A percentile compares a stretch with the other conserved stretches of the same genome.
phyloP scores from a whole-genome alignment of 2,113 vertebrate genomes.

The Sphaerodactylus townsendi region DNA sequence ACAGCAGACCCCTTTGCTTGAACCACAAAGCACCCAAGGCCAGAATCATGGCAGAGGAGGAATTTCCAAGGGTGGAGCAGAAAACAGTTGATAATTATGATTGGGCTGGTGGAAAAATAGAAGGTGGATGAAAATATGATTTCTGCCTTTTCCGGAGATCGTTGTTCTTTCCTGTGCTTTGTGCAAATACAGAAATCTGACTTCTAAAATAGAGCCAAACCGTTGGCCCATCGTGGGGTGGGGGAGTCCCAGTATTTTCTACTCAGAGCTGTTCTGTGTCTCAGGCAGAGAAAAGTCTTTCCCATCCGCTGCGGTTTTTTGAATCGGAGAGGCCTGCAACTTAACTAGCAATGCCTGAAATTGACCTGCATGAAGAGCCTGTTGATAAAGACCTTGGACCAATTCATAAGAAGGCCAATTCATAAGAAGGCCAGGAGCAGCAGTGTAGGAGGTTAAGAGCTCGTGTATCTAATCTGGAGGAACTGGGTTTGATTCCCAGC shows the following conservation, averaged over 20 bases:
- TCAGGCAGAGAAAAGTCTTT: too few species aligned
- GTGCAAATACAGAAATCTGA: background rate
- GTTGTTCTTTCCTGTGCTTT: background rate
- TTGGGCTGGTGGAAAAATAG: background rate
- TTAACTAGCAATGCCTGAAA: too few species aligned
- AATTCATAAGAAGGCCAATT: too few species aligned
- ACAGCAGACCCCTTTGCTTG: accelerated
- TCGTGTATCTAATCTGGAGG: too few species aligned
- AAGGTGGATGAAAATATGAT: background rate
- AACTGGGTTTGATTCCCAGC: too few species aligned
- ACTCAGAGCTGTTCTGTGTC: background rate
- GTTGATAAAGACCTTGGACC: too few species aligned
- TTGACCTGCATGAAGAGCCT: too few species aligned
- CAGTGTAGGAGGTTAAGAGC: too few species aligned
- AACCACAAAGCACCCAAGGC: conserved; percentile 15
- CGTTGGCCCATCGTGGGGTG: background rate
- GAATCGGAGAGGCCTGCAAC: too few species aligned
- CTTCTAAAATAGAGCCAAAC: background rate
- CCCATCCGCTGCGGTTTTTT: too few species aligned
- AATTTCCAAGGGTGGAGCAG: conserved; percentile 11
- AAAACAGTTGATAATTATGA: background rate
- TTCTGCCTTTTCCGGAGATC: background rate
- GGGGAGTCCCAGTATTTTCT: background rate
- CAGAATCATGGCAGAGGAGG: background rate
- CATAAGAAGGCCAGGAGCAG: too few species aligned